Base-by-base conservation (phyloP, 2,888 invertebrate genomes). In the Sepiola atlantica region DNA sequence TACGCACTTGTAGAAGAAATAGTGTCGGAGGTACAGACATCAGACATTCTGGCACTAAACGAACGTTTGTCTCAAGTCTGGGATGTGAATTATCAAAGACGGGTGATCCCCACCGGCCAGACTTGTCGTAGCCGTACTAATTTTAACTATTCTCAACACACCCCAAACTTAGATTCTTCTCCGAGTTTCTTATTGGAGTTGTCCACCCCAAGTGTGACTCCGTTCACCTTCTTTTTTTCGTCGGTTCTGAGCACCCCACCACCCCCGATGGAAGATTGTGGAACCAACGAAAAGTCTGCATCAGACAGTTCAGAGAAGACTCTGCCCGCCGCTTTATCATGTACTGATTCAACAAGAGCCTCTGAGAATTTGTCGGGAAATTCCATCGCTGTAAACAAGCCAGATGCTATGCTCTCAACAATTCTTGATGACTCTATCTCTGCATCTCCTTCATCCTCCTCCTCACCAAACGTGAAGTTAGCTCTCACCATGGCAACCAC, bases 21-120 rank as follows among this genome's bases (percentile, higher is more conserved):
- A 28, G 28, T 61, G 61, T 61, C 61, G 6, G 61, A 24, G n/a
- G 77, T 77, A 32, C 77, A 77, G 32, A n/a, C 14, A 2, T 77
- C 77, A 16, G 77, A 77, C 14, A 32, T 77, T 77, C n/a, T 77
- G 77, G 77, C 77, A 0, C 77, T 12, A 54, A 45, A 45, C 20
- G 55, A 92, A 14, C 20, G 24, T 55, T 55, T 92, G 28, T 55
- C 92, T 6, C 55, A 55, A 54, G 28, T 92, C 14, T 92, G 92
- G 92, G 55, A 92, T 20, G n/a, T 92, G 18, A 92, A 92, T 55
- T n/a, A n/a, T 55, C 92, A 92, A 28, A 92, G 45, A 55, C 54
- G 55, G 8, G 45, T 28, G n/a, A 28, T 55, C 92, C 28, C 55
- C 18, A n/a, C 54, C n/a, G 28, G 55, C 54, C 92, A 55, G 92